Evolutionary conservation across 2,888 invertebrate genomes (phyloP).

Genomic region (Diplazon laetatorius): DNA sequence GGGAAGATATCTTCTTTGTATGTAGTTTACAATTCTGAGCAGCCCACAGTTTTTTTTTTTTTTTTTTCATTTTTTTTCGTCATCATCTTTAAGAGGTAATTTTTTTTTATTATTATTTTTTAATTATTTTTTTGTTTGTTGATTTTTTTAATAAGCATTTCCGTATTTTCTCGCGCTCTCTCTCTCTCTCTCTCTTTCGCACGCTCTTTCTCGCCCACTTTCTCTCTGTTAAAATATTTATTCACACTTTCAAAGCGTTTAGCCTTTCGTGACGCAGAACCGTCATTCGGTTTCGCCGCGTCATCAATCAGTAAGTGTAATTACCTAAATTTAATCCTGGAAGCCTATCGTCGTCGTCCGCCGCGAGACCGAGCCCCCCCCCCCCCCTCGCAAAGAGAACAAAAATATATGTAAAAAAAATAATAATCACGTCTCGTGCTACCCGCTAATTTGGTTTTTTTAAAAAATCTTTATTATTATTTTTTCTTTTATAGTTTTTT

Average conservation of each 20-base stretch:
- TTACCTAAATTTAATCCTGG: slow-evolving; percentile 81
- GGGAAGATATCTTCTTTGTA: slow-evolving; percentile 79
- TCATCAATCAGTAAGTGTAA: slow-evolving; percentile 78
- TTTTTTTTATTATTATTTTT: slow-evolving; percentile 54
- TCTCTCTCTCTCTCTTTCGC: slow-evolving; percentile 38
- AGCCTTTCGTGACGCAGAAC: slow-evolving; percentile 71
- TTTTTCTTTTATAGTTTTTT: slow-evolving; percentile 23
- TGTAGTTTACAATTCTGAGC: slow-evolving; percentile 76
- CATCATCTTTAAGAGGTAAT: slow-evolving; percentile 50
- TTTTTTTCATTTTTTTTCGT: slow-evolving; percentile 39
- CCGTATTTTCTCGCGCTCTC: slow-evolving; percentile 55
- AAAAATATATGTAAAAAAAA: too few species aligned
- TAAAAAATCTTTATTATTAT: slow-evolving; percentile 19
- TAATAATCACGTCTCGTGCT: slow-evolving; percentile 48
- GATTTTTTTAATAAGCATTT: slow-evolving; percentile 68
- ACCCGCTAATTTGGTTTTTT: slow-evolving; percentile 25
- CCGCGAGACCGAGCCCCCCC: slow-evolving; percentile 57
- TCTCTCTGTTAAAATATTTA: slow-evolving; percentile 79
- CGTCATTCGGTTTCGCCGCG: slow-evolving; percentile 60
- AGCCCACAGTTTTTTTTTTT: slow-evolving; percentile 68
- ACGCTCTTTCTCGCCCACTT: slow-evolving; percentile 45
- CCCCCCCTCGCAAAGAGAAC: too few species aligned
- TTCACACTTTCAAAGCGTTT: slow-evolving; percentile 79
- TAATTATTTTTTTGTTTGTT: slow-evolving; percentile 44
- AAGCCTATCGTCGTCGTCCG: slow-evolving; percentile 77